phyloP scores from a whole-genome alignment of 2,113 vertebrate genomes.

The Panurus biarmicus region DNA sequence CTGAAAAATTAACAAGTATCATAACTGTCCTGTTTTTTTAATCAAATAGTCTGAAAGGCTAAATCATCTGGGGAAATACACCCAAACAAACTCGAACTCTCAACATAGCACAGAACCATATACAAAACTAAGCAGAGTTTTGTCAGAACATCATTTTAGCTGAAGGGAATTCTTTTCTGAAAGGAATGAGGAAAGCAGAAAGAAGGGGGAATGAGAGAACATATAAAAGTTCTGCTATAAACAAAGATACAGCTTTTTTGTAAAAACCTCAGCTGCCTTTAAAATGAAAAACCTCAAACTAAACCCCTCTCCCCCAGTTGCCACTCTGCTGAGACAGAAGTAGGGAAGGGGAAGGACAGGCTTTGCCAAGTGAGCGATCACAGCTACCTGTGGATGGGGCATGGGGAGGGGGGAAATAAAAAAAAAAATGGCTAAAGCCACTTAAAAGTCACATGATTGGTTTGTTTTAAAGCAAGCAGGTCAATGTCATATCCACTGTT shows the following conservation, averaged over 20 bases:
- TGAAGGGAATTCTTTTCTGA: neutral
- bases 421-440: constrained; percentile 29
- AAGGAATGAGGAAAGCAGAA: constrained; percentile 15
- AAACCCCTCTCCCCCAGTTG: constrained; percentile 30
- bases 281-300: constrained; percentile 63
- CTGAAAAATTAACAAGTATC: neutral
- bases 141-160: neutral
- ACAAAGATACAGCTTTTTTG: constrained; percentile 53
- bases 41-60: neutral
- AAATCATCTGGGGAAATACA: neutral
- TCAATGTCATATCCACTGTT: constrained; percentile 62
- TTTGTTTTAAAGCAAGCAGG: constrained; percentile 69
- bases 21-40: neutral
- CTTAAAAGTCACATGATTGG: constrained; percentile 51
- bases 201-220: constrained; percentile 1
- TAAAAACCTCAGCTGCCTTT: constrained; percentile 73
- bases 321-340: constrained; percentile 9
- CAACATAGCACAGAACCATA: constrained; percentile 6
- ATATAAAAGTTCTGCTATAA: constrained; percentile 62
- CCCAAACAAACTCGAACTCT: neutral
- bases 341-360: neutral
- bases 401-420: neutral
- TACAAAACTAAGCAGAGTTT: constrained; percentile 3
- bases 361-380: neutral
- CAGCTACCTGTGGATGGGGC: neutral